phyloP scores from a whole-genome alignment of 2,888 invertebrate species.

The Marasmarcha lunaedactyla region DNA sequence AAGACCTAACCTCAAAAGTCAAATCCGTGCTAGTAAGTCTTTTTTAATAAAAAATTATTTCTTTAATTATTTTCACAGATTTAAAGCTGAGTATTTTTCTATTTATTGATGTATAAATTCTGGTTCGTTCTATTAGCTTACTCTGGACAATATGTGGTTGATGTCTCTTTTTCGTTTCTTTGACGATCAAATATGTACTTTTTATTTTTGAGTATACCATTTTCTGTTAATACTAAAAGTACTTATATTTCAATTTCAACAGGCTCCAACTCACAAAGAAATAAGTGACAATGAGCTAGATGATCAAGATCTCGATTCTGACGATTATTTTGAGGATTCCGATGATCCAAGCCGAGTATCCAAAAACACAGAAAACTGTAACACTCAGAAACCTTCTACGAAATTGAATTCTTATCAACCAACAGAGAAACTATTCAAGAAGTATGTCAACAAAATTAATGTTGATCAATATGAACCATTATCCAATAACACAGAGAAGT shows the following conservation, averaged over 20 bases:
- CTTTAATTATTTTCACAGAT: too few relatives aligned
- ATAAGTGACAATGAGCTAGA: constrained; percentile 19
- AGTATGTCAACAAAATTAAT: constrained; percentile 85
- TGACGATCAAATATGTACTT: too few relatives aligned
- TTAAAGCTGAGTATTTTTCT: too few relatives aligned
- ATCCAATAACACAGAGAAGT: constrained; percentile 77
- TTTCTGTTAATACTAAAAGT: too few relatives aligned
- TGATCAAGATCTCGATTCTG: constrained; percentile 41
- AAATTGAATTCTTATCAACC: constrained; percentile 81
- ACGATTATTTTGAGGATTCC: constrained; percentile 52
- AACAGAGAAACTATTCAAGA: constrained; percentile 82
- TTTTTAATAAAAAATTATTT: not conserved
- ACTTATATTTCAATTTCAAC: too few relatives aligned
- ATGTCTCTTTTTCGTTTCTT: too few relatives aligned
- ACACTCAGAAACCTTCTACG: constrained; percentile 66
- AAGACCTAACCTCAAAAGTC: constrained; percentile 44
- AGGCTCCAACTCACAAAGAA: not conserved
- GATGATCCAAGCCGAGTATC: constrained; percentile 33
- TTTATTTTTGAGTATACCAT: too few relatives aligned
- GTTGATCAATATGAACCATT: constrained; percentile 84
- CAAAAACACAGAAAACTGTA: constrained; percentile 36
- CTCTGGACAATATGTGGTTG: too few relatives aligned
- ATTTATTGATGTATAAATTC: too few relatives aligned
- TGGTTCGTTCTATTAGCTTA: too few relatives aligned
- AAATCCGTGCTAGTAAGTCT: constrained; percentile 50